Base-by-base conservation (phyloP, 2,797 vertebrate species). In the Spinus pinus region DNA sequence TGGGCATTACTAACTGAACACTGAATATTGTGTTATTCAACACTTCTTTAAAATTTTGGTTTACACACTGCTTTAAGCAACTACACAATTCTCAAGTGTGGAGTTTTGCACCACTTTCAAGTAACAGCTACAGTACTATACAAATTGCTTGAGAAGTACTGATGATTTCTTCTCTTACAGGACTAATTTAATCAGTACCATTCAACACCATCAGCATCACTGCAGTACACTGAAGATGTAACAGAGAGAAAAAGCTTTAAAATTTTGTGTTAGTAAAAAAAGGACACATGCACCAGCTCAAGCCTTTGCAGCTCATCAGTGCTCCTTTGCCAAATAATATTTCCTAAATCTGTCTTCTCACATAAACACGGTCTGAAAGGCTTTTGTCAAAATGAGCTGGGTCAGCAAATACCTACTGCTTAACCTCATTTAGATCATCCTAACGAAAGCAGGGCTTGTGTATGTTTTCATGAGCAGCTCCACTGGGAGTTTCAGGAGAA, bases 341-440 rank as follows among this genome's bases (percentile, higher is more conserved):
- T 94, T 91, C 75, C 64, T 81, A 78, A 71, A 87, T 47, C 57
- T 47, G 57, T 37, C 65, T 44, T 28, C 57, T 86, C 79, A 64
- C 41, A 89, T 27, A 71, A 93, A 89, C 30, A 33, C 2, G 21
- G 30, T 24, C 61, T 64, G 81, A 93, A 94, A 83, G 39, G 69
- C 69, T 88, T 86, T 71, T 86, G 81, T 90, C 50, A 74, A 67
- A 95, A 93, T 37, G 17, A 95, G 72, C 69, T 86, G 61, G 46
- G 91, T 94, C 91, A 94, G 91, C 89, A 90, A 93, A 91, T 78
- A 65, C 50, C 61, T 71, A 69, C 65, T 84, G 86, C 41, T 96
- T 88, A 81, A 86, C 77, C 64, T 69, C 73, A 91, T 81, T 82
- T 35, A 83, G 39, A 78, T 72, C 64, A 83, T 13, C 42, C 69